phyloP scores from a whole-genome alignment of 2,797 vertebrate genomes.

The Oryzias sinensis region DNA sequence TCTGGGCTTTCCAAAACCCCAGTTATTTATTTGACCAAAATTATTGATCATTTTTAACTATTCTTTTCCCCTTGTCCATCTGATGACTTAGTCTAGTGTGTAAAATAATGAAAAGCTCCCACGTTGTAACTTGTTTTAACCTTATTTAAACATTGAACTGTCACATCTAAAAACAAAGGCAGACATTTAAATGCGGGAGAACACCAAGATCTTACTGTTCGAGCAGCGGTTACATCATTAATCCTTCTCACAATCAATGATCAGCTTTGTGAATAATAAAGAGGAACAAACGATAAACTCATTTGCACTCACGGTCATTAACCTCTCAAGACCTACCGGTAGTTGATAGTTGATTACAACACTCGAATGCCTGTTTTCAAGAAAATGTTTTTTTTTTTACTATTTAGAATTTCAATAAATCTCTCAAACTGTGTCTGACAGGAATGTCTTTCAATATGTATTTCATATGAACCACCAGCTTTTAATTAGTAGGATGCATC shows the following conservation, averaged over 20 bases:
- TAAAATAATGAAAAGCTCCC: no score
- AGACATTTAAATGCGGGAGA: neutral
- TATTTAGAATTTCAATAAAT: no score
- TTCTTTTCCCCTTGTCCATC: no score
- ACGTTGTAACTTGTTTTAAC: no score
- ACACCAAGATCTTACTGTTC: neutral
- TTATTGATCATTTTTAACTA: no score
- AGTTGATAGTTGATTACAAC: neutral
- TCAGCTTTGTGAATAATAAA: conserved; percentile 53
- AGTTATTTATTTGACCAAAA: no score
- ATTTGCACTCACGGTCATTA: conserved; percentile 47
- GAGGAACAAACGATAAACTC: conserved; percentile 59
- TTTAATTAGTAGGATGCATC: neutral
- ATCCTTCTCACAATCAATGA: conserved; percentile 41
- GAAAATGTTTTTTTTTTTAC: no score
- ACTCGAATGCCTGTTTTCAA: neutral
- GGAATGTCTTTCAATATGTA: no score
- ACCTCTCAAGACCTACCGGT: conserved; percentile 29
- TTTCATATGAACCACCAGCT: neutral
- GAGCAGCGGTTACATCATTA: neutral
- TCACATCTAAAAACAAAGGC: neutral
- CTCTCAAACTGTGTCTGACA: no score
- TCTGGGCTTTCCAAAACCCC: no score
- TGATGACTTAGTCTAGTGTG: no score
- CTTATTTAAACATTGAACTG: no score